A percentile compares a stretch with the other conserved stretches of the same genome.
phyloP scores from a whole-genome alignment of 2,797 vertebrate species.

The Lithobates sylvaticus region DNA sequence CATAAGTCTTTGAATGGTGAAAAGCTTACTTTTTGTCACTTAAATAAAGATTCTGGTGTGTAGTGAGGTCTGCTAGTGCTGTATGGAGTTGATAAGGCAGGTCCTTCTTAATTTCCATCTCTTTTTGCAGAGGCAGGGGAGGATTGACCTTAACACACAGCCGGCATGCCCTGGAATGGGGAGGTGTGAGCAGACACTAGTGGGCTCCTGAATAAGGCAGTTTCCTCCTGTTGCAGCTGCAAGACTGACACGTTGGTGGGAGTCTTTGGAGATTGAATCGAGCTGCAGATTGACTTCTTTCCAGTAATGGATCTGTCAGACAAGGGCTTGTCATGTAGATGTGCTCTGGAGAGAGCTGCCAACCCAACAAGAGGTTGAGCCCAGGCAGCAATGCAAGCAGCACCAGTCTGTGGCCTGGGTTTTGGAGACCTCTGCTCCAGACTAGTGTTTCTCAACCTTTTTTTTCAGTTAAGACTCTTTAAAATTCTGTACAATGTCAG shows the following conservation, averaged over 20 bases:
- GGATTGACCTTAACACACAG: conserved; percentile 86
- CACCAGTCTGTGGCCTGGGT: too few species aligned
- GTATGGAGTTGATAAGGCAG: conserved; percentile 67
- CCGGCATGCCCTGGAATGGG: conserved; percentile 86
- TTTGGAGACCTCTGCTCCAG: too few species aligned
- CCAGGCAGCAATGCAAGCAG: too few species aligned
- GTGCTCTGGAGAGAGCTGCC: neutral
- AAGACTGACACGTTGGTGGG: conserved; percentile 75
- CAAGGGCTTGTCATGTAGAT: neutral
- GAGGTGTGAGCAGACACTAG: conserved; percentile 75
- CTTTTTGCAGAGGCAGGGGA: conserved; percentile 80
- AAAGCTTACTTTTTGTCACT: too few species aligned
- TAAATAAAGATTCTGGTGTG: too few species aligned
- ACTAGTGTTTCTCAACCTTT: too few species aligned
- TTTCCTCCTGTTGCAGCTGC: conserved; percentile 71
- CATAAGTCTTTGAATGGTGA: too few species aligned
- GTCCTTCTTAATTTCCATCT: conserved; percentile 81
- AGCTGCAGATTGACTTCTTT: conserved; percentile 68
- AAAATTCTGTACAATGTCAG: too few species aligned
- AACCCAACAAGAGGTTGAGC: too few species aligned
- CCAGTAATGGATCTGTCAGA: neutral
- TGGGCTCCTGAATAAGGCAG: conserved; percentile 79
- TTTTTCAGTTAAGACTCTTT: too few species aligned
- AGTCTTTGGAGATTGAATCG: conserved; percentile 71
- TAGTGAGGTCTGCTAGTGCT: conserved; percentile 73